A percentile compares a stretch with the other conserved stretches of the same genome.
Conservation (phyloP, 2,888 invertebrate genomes). For the Galerucella calmariensis region DNA sequence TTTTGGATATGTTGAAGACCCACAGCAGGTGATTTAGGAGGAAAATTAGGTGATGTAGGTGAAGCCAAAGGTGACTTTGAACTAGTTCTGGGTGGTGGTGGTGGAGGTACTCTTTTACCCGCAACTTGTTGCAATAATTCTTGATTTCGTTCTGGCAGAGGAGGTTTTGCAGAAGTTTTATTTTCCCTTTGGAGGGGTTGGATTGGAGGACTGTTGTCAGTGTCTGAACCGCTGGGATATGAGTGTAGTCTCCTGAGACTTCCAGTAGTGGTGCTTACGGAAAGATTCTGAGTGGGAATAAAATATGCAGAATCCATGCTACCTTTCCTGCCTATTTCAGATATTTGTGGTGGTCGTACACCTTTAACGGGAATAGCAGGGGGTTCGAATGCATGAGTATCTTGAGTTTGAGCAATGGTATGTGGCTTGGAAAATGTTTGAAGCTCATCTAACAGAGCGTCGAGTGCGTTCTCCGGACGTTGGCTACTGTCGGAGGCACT, state of each 20-base stretch:
- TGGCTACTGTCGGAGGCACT: slow-evolving; percentile 69
- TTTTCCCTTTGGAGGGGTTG: slow-evolving; percentile 68
- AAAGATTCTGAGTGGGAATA: slow-evolving; percentile 61
- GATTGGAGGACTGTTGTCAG: slow-evolving; percentile 81
- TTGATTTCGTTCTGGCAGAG: slow-evolving; percentile 84
- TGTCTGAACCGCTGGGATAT: slow-evolving; percentile 87
- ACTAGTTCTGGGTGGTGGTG: slow-evolving; percentile 92
- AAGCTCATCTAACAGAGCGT: slow-evolving; percentile 93
- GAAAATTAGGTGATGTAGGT: slow-evolving; percentile 79
- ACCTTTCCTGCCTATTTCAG: slow-evolving; percentile 69
- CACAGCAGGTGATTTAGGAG: slow-evolving; percentile 68
- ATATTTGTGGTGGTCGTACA: slow-evolving; percentile 65
- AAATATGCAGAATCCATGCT: slow-evolving; percentile 68
- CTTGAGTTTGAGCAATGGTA: slow-evolving; percentile 48
- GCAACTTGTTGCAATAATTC: slow-evolving; percentile 78
- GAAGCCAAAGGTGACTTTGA: slow-evolving; percentile 89
- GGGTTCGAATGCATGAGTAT: slow-evolving; percentile 55
- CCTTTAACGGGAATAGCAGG: slow-evolving; percentile 62
- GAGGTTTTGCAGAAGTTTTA: slow-evolving; percentile 75
- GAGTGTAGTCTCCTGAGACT: slow-evolving; percentile 82
- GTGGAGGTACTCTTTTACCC: slow-evolving; percentile 81
- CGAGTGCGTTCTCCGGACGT: slow-evolving; percentile 95
- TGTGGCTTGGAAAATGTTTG: slow-evolving; percentile 87
- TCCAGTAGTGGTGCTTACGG: slow-evolving; percentile 65
- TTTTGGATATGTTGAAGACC: slow-evolving; percentile 64